Base-by-base conservation (phyloP, 2,797 vertebrate species). In the Sebastes hubbsi region DNA sequence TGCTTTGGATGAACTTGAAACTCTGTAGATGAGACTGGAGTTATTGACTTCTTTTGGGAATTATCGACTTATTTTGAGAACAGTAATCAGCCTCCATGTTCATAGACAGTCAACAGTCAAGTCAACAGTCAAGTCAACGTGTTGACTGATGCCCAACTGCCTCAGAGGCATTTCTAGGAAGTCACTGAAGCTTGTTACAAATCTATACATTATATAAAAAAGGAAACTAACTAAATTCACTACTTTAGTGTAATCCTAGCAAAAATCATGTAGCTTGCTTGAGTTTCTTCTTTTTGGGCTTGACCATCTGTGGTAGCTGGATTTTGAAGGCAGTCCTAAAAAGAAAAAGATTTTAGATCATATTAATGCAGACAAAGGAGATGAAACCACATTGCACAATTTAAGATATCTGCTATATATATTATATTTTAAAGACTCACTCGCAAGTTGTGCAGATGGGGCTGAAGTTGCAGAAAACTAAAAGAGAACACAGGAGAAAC, bases 391-490 rank as follows among this genome's bases (percentile, higher is more conserved):
- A 59, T 1, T 22, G 7, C 2, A 70, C 16, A 5, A 24, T 59
- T n/a, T 4, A 61, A 62, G 16, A 10, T 64, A 13, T 64, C 14
- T 54, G 13, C 18, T 29, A 20, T 27, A 29, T n/a, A 4, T 2
- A 46, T 8, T 6, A 59, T 18, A 27, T 14, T 9, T 52, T 3
- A 52, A 59, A 55, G 4, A 98, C 99, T 98, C 85, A 99, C 99
- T 99, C 98, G 96, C 99, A 99, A 0, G 99, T 99, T n/a, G 98
- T 99, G 80, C 99, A 99, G 93, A 99, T 99, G 8, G 99, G 99
- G 85, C 98, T 99, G 95, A 99, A 99, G 91, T 96, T 99, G 95
- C 99, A 99, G 95, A 99, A 99, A 90, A 99, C 99, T 99, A 68
- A 0, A 70, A 63, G 72, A 77, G 30, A 77, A 77, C 4, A 71